phyloP scores from a whole-genome alignment of 2,113 vertebrate species.

The Scartelaos histophorus region DNA sequence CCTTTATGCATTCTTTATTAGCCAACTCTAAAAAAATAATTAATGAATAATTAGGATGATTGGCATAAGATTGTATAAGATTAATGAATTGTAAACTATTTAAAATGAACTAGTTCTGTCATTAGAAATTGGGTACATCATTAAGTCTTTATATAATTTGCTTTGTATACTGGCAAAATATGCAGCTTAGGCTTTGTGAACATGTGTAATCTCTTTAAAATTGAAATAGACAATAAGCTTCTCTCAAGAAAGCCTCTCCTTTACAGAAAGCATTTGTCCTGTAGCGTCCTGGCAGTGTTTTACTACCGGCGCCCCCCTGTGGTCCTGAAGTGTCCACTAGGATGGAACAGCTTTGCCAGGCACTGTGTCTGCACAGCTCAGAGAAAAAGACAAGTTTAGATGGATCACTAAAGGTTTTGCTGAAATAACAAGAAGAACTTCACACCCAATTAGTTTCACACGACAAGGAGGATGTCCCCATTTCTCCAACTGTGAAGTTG shows the following conservation, averaged over 20 bases:
- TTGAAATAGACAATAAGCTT: no score
- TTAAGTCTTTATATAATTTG: no score
- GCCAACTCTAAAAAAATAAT: no score
- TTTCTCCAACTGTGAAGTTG: neutral
- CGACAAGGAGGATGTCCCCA: neutral
- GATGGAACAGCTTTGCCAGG: neutral
- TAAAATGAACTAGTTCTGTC: no score
- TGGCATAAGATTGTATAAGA: no score
- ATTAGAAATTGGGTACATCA: no score
- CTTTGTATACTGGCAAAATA: neutral
- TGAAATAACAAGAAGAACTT: constrained; percentile 10
- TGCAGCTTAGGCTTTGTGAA: neutral
- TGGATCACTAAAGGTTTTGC: neutral
- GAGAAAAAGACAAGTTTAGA: constrained; percentile 1
- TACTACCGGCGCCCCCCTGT: neutral
- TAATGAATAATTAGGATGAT: no score
- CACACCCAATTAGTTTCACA: constrained; percentile 6
- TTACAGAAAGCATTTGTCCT: neutral
- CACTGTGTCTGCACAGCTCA: neutral
- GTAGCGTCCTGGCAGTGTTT: constrained; percentile 2
- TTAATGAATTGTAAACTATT: no score
- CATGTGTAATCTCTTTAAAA: neutral
- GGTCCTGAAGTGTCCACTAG: neutral
- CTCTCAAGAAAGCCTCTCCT: neutral
- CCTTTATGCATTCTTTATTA: no score